Conservation (phyloP, 2,888 invertebrate species). For the Molanna angustata region DNA sequence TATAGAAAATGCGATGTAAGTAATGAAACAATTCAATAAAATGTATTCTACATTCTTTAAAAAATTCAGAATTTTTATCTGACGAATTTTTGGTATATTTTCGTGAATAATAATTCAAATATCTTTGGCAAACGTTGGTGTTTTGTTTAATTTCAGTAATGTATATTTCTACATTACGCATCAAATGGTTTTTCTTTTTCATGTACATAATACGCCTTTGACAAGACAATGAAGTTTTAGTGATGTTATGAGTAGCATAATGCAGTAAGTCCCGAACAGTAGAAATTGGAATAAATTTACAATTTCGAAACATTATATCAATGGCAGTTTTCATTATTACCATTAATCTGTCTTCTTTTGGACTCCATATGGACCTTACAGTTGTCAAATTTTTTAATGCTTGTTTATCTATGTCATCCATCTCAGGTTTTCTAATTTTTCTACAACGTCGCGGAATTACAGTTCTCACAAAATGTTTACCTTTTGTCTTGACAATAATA, state of each 20-base stretch:
- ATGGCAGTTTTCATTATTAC: conserved; percentile 65
- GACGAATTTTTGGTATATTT: conserved; percentile 39
- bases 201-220: conserved; percentile 62
- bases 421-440: conserved; percentile 35
- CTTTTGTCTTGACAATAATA: conserved; percentile 11
- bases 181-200: conserved; percentile 56
- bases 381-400: conserved; percentile 62
- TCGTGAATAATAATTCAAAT: conserved; percentile 9
- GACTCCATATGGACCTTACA: conserved; percentile 61
- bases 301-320: conserved; percentile 46
- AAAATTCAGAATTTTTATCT: conserved; percentile 37
- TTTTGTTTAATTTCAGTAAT: conserved; percentile 47
- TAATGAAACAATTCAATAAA: conserved; percentile 41
- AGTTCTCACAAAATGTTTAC: conserved; percentile 16
- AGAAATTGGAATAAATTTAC: conserved; percentile 43
- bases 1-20: conserved; percentile 38
- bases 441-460: conserved; percentile 8
- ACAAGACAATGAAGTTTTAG: conserved; percentile 69
- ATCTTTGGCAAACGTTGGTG: conserved; percentile 1
- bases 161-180: conserved; percentile 58
- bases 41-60: conserved; percentile 39
- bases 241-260: conserved; percentile 48
- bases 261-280: conserved; percentile 58
- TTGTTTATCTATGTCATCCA: conserved; percentile 63
- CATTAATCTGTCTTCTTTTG: conserved; percentile 66